Percentiles rank a stretch among this genome's conserved stretches.
phyloP scores from a whole-genome alignment of 2,797 vertebrate species.

The Galagoides demidoff region DNA sequence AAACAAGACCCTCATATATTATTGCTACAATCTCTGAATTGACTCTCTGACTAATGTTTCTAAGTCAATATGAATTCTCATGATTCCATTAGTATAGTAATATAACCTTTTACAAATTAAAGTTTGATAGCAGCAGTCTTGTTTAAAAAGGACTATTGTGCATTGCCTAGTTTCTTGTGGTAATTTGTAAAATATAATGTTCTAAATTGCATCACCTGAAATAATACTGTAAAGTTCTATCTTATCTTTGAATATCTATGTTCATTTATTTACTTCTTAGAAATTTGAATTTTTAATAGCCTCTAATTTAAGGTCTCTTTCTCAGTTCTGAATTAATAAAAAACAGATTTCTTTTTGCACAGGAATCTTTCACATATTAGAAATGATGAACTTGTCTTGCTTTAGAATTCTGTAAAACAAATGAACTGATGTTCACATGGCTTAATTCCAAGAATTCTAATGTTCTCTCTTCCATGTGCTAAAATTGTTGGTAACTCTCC shows the following conservation, averaged over 20 bases:
- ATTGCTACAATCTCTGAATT: neutral
- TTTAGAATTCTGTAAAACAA: slow-evolving; percentile 19
- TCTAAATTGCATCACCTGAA: neutral
- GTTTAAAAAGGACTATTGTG: neutral
- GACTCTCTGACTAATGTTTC: neutral
- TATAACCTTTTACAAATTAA: neutral
- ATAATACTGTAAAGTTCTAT: neutral
- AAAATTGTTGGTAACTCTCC: neutral
- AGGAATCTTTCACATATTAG: slow-evolving; percentile 7
- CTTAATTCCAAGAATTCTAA: slow-evolving; percentile 23
- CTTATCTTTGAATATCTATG: neutral
- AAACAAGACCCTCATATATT: neutral
- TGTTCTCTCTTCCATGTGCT: neutral
- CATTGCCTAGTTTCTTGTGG: neutral
- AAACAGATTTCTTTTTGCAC: neutral
- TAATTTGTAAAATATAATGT: neutral
- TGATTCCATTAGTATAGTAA: neutral
- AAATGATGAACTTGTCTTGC: slow-evolving; percentile 5
- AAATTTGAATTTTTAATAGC: neutral
- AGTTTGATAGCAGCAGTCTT: neutral
- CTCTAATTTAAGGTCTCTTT: slow-evolving; percentile 34
- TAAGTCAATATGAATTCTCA: neutral
- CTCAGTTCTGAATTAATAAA: slow-evolving; percentile 2
- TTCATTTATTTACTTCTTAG: neutral
- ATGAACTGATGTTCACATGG: slow-evolving; percentile 3